phyloP scores from a whole-genome alignment of 2,888 invertebrate genomes.

The Aromia moschata region DNA sequence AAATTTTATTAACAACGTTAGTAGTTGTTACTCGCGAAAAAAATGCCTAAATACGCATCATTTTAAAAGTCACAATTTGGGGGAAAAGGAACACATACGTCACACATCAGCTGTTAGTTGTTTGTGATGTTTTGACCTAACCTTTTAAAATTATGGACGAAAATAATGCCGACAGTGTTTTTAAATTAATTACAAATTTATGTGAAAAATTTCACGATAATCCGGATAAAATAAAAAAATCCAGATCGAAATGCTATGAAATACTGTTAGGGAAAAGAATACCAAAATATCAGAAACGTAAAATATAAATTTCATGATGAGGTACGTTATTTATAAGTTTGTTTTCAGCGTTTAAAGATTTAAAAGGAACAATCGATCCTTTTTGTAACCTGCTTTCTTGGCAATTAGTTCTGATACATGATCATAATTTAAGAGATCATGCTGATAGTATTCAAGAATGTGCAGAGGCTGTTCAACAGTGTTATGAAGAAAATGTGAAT shows the following conservation, averaged over 20 bases:
- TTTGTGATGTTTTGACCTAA: slow-evolving; percentile 5
- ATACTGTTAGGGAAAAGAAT: slow-evolving; percentile 48
- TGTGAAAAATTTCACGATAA: slow-evolving; percentile 52
- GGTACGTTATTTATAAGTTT: slow-evolving; percentile 2
- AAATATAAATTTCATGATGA: neutral
- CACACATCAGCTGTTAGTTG: neutral
- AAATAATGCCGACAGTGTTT: slow-evolving; percentile 34
- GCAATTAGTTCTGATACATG: slow-evolving; percentile 53
- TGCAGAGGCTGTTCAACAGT: slow-evolving; percentile 41
- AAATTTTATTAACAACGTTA: too few relatives aligned
- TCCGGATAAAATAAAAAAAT: slow-evolving; percentile 44
- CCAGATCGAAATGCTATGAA: slow-evolving; percentile 55
- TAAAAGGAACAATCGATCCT: slow-evolving; percentile 52
- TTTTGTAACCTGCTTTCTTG: slow-evolving; percentile 54
- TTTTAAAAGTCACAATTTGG: too few relatives aligned
- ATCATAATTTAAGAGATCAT: slow-evolving; percentile 49
- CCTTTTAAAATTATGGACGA: slow-evolving; percentile 33
- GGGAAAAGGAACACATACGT: too few relatives aligned
- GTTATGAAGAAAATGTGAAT: slow-evolving; percentile 40
- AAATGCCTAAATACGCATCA: too few relatives aligned
- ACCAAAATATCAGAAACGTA: slow-evolving; percentile 37
- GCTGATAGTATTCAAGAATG: slow-evolving; percentile 49
- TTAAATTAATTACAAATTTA: slow-evolving; percentile 53
- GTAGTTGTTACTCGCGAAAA: too few relatives aligned
- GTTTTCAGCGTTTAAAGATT: slow-evolving; percentile 44